Percentiles rank a stretch among this genome's conserved stretches.
Evolutionary conservation across 2,113 vertebrate species (phyloP).

Genomic region (Tragelaphus imberbis): DNA sequence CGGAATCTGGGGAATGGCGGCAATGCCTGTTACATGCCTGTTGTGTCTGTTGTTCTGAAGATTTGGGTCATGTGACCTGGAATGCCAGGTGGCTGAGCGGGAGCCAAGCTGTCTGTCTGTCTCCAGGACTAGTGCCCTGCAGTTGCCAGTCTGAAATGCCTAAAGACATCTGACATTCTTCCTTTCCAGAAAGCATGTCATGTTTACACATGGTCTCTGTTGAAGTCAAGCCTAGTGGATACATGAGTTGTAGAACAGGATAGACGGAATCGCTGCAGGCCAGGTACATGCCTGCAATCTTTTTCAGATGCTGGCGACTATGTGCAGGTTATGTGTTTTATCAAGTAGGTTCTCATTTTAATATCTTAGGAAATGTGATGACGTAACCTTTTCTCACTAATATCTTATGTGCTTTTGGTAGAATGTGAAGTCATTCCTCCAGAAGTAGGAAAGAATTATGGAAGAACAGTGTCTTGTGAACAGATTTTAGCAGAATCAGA

Average conservation of each 20-base stretch:
- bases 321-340: not conserved
- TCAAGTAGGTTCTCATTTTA: not conserved
- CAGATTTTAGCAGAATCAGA: not conserved
- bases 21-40: not conserved
- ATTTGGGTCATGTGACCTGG: not conserved
- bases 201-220: not conserved
- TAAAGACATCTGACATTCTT: not conserved
- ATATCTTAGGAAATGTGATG: not conserved
- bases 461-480: not conserved
- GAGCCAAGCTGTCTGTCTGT: not conserved
- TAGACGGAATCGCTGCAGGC: not conserved
- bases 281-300: not conserved
- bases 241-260: not conserved
- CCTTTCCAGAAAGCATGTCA: not conserved
- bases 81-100: not conserved
- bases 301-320: not conserved
- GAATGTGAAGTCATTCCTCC: not conserved
- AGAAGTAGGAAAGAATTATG: not conserved
- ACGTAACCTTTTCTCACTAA: not conserved
- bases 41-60: not conserved
- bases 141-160: not conserved
- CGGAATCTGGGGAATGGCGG: not conserved
- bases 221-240: not conserved
- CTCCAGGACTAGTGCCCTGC: not conserved
- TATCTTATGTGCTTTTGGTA: not conserved